Percentiles rank a stretch among this genome's conserved stretches.
Conservation (phyloP, 2,888 invertebrate species). For the Vandiemenella viatica region DNA sequence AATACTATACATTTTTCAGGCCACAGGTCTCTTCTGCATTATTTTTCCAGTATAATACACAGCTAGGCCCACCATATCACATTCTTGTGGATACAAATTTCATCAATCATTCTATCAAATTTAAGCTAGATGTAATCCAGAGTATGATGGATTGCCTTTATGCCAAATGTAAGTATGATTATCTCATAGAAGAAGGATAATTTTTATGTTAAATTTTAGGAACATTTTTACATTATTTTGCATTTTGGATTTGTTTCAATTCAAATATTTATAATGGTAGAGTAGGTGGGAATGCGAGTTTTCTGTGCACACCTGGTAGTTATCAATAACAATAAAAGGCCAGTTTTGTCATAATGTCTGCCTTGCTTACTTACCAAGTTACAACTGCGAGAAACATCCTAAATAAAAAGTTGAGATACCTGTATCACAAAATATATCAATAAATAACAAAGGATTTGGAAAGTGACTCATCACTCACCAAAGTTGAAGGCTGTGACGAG, state of each 20-base stretch:
- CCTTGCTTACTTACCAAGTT: no score
- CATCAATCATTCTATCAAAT: constrained; percentile 94
- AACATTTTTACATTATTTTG: background rate
- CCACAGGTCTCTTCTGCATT: constrained; percentile 83
- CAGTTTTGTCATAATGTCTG: no score
- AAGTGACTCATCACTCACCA: no score
- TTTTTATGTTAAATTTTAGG: background rate
- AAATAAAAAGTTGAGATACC: no score
- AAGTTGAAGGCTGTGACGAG: no score
- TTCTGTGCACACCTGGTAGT: no score
- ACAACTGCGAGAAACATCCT: no score
- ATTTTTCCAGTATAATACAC: constrained; percentile 95
- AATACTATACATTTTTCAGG: constrained; percentile 23
- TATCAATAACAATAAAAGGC: no score
- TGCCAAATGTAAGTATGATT: constrained; percentile 55
- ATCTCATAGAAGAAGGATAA: background rate
- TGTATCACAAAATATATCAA: no score
- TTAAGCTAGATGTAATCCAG: constrained; percentile 89
- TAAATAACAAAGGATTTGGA: no score
- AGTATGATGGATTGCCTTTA: constrained; percentile 99
- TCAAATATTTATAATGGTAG: no score
- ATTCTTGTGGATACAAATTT: constrained; percentile 96
- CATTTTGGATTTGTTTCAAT: constrained; percentile 2
- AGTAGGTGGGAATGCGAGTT: no score
- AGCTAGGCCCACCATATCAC: constrained; percentile 95